Conservation (phyloP, 2,888 invertebrate species). For the Mimas tiliae region DNA sequence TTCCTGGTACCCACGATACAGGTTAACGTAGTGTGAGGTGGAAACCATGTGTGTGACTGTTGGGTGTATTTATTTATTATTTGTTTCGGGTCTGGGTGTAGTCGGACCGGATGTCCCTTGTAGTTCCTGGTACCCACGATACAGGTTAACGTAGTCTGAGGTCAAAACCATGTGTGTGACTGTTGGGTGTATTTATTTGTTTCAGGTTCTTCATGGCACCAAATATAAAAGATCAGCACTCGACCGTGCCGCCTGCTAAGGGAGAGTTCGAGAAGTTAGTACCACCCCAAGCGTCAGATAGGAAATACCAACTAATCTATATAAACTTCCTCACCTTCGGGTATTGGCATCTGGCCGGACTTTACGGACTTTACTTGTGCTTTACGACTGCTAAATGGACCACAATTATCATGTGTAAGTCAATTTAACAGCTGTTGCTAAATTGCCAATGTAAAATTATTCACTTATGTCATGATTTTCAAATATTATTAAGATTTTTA, state of each 20-base stretch:
- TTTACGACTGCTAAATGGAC: constrained; percentile 40
- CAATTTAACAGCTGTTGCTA: not conserved
- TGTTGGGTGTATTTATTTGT: not conserved
- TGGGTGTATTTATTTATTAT: too few relatives aligned
- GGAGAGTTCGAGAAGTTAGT: constrained; percentile 27
- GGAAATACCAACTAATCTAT: constrained; percentile 41
- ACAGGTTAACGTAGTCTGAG: too few relatives aligned
- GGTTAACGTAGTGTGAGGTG: too few relatives aligned
- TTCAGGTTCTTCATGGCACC: constrained; percentile 32
- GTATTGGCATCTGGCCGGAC: constrained; percentile 40
- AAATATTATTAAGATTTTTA: too few relatives aligned
- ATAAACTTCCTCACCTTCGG: constrained; percentile 40
- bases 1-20: too few relatives aligned
- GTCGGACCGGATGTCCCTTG: too few relatives aligned
- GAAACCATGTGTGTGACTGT: too few relatives aligned
- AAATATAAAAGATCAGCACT: constrained; percentile 11
- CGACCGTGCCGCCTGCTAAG: constrained; percentile 10
- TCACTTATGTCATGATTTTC: too few relatives aligned
- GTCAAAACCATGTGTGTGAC: too few relatives aligned
- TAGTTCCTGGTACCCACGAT: too few relatives aligned
- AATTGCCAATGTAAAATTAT: too few relatives aligned
- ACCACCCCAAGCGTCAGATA: constrained; percentile 28
- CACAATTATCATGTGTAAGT: constrained; percentile 39
- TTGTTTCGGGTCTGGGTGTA: too few relatives aligned
- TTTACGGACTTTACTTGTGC: constrained; percentile 44